Evolutionary conservation across 2,113 vertebrate species (phyloP).

Genomic region (Acrocephalus arundinaceus): DNA sequence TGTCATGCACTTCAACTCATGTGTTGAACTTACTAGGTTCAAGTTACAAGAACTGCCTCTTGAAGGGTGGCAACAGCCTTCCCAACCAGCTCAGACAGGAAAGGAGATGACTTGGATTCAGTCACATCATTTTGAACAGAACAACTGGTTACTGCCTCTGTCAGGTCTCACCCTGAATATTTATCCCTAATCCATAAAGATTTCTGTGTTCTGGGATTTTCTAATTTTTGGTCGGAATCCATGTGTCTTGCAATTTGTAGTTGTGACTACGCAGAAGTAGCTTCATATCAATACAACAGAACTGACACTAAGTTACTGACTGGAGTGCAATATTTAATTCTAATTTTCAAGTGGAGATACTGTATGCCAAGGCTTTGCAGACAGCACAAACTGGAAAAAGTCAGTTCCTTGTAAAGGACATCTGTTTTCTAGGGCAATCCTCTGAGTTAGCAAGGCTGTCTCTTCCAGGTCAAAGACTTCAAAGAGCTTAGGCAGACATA

Average conservation of each 20-base stretch:
- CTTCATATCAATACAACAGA: background rate
- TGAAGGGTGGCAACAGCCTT: background rate
- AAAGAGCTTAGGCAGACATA: background rate
- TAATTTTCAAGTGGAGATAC: background rate
- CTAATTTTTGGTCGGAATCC: background rate
- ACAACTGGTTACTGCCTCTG: background rate
- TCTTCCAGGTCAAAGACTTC: background rate
- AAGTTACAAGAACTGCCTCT: background rate
- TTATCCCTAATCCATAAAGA: background rate
- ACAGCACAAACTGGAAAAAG: background rate
- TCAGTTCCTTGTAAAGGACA: background rate
- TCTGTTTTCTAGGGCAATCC: background rate
- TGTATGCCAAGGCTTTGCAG: background rate
- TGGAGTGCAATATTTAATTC: background rate
- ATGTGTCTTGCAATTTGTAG: background rate
- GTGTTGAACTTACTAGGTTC: background rate
- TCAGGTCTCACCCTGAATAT: background rate
- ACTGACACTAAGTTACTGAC: background rate
- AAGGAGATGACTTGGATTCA: background rate
- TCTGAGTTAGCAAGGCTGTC: background rate
- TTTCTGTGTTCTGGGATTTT: background rate
- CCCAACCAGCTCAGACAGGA: accelerated
- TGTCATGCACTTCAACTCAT: background rate
- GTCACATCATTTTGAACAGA: background rate
- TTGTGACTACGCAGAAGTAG: background rate